Evolutionary conservation across 2,797 vertebrate genomes (phyloP), one percentile per base, ranked within the genome.

Genomic region (Coregonus suidteri): DNA sequence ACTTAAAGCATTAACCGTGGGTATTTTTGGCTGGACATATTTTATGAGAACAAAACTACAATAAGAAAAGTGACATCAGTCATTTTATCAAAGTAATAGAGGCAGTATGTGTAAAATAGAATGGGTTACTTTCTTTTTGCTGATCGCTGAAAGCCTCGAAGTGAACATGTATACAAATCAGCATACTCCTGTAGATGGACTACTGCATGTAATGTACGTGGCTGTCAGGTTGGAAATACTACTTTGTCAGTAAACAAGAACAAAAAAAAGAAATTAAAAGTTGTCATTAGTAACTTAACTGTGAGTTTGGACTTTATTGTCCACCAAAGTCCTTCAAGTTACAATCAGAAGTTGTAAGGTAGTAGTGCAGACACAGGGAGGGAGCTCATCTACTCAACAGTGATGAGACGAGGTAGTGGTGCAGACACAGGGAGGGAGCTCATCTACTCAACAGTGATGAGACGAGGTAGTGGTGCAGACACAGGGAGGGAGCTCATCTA

Each of bases 121-220:
- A 9, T 71, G 66, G 65, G 74, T 62, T 77, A 71, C 53, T 82
- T 80, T 79, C 53, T 79, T 79, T 77, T 82, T 75, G 74, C 78
- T 74, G 59, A 73, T 74, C 41, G 56, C 66, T 75, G 77, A 80
- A 75, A 75, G 75, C 81, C 79, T 82, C 75, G 75, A 62, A 75
- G 69, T 79, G 75, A 81, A 47, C 78, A 77, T 79, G 47, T 76
- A 62, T 79, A 82, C 54, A 70, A 73, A 76, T 54, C 65, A 62
- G 18, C 73, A 18, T 65, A 79, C 69, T 76, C 77, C 76, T 81
- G 65, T 77, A 64, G 75, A 71, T 81, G 25, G 82, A 88, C 79
- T 75, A 78, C 86, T 94, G 93, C 93, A 94, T 94, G 93, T 86
- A 88, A 82, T 88, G 81, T 88, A 79, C 76, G 85, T 91, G 88